Base-by-base conservation (phyloP, 2,113 vertebrate genomes). In the Prionailurus viverrinus region DNA sequence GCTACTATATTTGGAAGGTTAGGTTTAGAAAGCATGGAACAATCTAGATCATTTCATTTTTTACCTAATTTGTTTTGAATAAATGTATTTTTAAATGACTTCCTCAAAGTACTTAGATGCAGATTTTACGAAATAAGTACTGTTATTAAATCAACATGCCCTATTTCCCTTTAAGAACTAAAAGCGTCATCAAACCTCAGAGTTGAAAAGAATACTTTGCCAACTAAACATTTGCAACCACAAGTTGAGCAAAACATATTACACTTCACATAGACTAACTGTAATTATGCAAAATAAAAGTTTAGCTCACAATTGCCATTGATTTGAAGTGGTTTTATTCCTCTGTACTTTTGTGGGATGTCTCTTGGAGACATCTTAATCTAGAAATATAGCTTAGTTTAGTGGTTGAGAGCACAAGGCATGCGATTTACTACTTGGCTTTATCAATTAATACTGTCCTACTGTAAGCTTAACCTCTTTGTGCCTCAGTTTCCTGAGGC, bases 241-340 rank as follows among this genome's bases (percentile, higher is more conserved):
- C 90, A 93, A 92, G 51, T 89, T 85, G 63, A 82, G 80, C n/a
- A 90, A 97, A 97, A 82, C 83, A 82, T 83, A 96, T 80, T 92
- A 87, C 53, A 66, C 80, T 95, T 97, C 93, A 51, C 48, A 41
- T 66, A 92, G 83, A 97, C 74, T 51, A 58, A 95, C 63, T 94
- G 31, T 90, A 97, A 95, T 97, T 97, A 95, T 31, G 69, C 80
- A 97, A 97, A 98, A 92, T 94, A 83, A 66, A 92, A 95, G 65
- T 95, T 96, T 87, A 92, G 58, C 76, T 97, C 39, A 94, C 65
- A 95, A 84, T 89, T 94, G 87, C 91, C 80, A 4, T 95, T 69
- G 63, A 91, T 96, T 95, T 92, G 93, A 80, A 41, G 90, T 89
- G 69, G 87, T 83, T 97, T 97, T 94, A 74, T 83, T 97, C 83